Base-by-base conservation (phyloP, 2,113 vertebrate genomes). In the Saimiri boliviensis region DNA sequence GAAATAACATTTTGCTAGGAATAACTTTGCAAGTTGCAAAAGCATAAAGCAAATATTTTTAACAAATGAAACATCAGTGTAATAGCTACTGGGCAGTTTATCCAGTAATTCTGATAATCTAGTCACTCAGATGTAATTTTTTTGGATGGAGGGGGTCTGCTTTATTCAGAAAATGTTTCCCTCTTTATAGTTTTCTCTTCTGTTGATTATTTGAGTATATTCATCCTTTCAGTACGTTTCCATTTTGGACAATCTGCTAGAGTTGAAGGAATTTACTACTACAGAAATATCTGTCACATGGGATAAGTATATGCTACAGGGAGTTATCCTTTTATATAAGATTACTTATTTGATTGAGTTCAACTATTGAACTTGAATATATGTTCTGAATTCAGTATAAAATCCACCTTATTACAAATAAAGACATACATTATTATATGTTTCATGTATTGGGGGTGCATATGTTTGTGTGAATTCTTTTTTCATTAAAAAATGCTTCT, bases 301-400 rank as follows among this genome's bases (percentile, higher is more conserved):
- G n/a, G 21, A 49, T 27, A 89, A 95, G 37, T 30, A 37, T 40
- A 86, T 76, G 77, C 7, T 8, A 25, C 25, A 86, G 37, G 35
- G n/a, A 93, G 88, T 95, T 93, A 95, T 45, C 27, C 3, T 95
- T 71, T 56, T 83, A 52, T 52, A 89, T 89, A 76, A 91, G 21
- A 96, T 86, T 79, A 83, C 52, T 76, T 87, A 86, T 56, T 93
- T 93, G 32, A 79, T 73, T 92, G 35, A 95, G 93, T 92, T 89
- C 63, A 68, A 5, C 58, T 35, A 47, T 90, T 94, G 52, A 89
- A 86, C 11, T 86, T 60, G 16, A n/a, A 89, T 77, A 32, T 20
- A 47, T 58, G 86, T 76, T 94, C 63, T 86, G 54, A 76, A 85
- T 87, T 77, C 77, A 88, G 37, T 54, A 71, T 89, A 87, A 92